Evolutionary conservation across 35 echinoderm and acorn worm species (phyloP), one percentile per base, ranked within the genome.

Genomic region (Apostichopus japonicus): DNA sequence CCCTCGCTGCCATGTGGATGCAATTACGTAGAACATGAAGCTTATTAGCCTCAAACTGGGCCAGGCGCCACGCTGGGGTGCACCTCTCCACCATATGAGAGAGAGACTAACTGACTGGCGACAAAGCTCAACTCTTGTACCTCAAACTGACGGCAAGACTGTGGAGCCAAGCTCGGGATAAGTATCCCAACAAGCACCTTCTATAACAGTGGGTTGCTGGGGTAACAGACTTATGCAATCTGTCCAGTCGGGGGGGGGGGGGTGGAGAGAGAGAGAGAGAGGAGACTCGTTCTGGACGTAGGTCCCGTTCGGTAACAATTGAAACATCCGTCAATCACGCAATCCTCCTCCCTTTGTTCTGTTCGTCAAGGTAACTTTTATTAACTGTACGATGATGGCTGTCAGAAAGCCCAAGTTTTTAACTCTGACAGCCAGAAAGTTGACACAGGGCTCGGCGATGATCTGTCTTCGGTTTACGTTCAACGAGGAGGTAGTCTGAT

Each of bases 21-120:
- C 90, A 91, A 91, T 91, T 91, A 91, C 72, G 58, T 15, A 72
- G 72, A 91, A 91, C 90, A 91, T 91, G 90, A 91, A 78, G 72
- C 90, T 91, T 73, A 91, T 91, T 91, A 91, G 90, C 76, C 86
- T 65, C 86, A 89, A 89, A 89, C 86, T 89, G 86, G 86, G 86
- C 54, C 90, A 91, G 90, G 52, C 90, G 17, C 90, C 90, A 91
- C 54, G 77, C 90, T 91, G 72, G 53, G 90, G 72, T 54, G 72
- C 54, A 58, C 73, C 33, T 58, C 14, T n/a, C 33, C 52, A 77
- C 55, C 72, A 77, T 58, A 77, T 24, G 73, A 78, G 90, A 6
- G 90, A 6, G 88, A n/a, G 90, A 27, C 52, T 17, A 24, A 65
- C 73, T 77, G 72, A 78, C 52, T 91, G 86, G 86, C 86, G 86